phyloP scores from a whole-genome alignment of 2,888 invertebrate species.

The Orthosia gracilis region DNA sequence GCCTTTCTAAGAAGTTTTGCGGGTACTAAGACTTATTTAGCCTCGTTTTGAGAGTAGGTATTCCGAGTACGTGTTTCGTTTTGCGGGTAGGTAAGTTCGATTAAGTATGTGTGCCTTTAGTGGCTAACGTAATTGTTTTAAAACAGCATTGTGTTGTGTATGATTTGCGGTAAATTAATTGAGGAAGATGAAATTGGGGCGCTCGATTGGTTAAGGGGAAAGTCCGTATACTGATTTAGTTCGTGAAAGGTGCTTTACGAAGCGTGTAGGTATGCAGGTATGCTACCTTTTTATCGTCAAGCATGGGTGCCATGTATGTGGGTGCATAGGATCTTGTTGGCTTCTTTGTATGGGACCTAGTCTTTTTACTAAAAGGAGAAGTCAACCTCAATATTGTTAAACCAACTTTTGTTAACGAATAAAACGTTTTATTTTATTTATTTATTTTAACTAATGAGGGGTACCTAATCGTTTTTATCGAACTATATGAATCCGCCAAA shows the following conservation, averaged over 20 bases:
- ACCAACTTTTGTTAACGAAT: too few species aligned
- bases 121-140: conserved; percentile 22
- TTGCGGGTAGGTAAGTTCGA: neutral
- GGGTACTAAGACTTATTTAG: conserved; percentile 20
- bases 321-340: too few species aligned
- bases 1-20: conserved; percentile 38
- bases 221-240: conserved; percentile 12
- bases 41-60: conserved; percentile 11
- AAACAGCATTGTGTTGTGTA: neutral
- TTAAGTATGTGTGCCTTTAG: neutral
- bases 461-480: too few species aligned
- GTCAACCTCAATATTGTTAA: too few species aligned
- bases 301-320: too few species aligned
- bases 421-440: too few species aligned
- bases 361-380: too few species aligned
- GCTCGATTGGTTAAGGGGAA: conserved; percentile 6
- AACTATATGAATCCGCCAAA: too few species aligned
- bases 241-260: neutral
- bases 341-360: too few species aligned
- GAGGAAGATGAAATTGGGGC: conserved; percentile 43
- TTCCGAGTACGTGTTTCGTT: conserved; percentile 16
- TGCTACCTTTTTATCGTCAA: too few species aligned
- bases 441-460: too few species aligned
- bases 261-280: neutral
- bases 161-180: conserved; percentile 30